Evolutionary conservation across 2,888 invertebrate species (phyloP), one percentile per base, ranked within the genome.

Genomic region (Schizaphis graminum): DNA sequence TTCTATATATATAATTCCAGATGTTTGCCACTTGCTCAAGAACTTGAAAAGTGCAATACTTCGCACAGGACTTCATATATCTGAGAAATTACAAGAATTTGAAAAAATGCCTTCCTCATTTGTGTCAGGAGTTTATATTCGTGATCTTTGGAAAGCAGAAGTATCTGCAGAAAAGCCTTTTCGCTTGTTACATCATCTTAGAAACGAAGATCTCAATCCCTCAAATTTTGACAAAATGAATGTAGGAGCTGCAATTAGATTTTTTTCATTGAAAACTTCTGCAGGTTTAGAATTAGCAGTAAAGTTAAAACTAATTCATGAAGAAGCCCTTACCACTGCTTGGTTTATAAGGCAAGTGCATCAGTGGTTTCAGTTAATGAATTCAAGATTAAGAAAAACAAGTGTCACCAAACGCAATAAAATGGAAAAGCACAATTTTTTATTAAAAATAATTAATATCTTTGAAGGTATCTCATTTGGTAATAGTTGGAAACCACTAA

Each of bases 201-300:
- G 49, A 56, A 85, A 53, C 41, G 87, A 92, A n/a, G 87, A 92
- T 44, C 24, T 88, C 24, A 57, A 53, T 57, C 87, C 87, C 41
- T 57, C 87, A 44, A 87, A 88, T 85, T 92, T 86, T 56, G 84
- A 92, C 28, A 92, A 92, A 87, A 92, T 92, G 88, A 86, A 93
- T 57, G 93, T 93, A 44, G 88, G 56, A 47, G 57, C 88, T 35
- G 89, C 93, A 57, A 35, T 88, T 21, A 10, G 89, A 67, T 89
- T 67, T 61, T 93, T 88, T 57, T 88, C 61, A 21, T 56, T 56
- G 21, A 93, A 87, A 61, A 93, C 93, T 67, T 21, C 93, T n/a
- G 87, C 88, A 21, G 93, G 44, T 93, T 28, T 93, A 28, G 88
- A 88, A 88, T 26, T 47, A 11, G 93, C 49, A 35, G 86, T 93